A percentile compares a stretch with the other conserved stretches of the same genome.
These are phyloP conservation scores for Drosophila rufa DNA, from an alignment of 1,140 invertebrate genomes.

Conservation along the genomic window DNA sequence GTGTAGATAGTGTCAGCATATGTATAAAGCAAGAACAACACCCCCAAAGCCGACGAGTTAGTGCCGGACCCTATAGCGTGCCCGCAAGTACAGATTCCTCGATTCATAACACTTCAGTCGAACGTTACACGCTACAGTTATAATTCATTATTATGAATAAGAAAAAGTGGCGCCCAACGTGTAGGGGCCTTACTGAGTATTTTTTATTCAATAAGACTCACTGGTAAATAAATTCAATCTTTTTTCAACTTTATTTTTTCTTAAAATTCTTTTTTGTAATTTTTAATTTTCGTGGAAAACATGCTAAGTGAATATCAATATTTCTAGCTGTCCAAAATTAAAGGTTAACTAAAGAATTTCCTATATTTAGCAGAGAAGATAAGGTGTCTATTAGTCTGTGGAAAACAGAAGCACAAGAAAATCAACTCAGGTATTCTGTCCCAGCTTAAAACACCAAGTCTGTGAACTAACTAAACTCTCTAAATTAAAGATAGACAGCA, in stretches of 20 bases:
- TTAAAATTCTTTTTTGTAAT: not conserved
- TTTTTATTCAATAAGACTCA: constrained; percentile 3
- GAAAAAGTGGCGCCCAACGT: too few relatives aligned
- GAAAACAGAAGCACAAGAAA: not conserved
- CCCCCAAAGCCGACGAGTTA: too few relatives aligned
- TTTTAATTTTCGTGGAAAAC: not conserved
- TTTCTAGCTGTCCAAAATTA: constrained; percentile 4
- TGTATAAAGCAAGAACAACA: too few relatives aligned
- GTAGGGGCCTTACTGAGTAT: too few relatives aligned
- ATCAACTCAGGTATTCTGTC: too few relatives aligned
- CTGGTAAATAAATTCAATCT: constrained; percentile 6
- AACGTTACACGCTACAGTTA: too few relatives aligned
- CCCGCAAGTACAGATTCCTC: too few relatives aligned
- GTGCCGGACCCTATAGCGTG: too few relatives aligned
- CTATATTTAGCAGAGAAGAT: constrained; percentile 3
- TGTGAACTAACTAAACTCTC: not conserved
- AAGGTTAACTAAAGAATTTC: not conserved
- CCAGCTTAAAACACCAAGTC: too few relatives aligned
- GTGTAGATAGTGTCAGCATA: too few relatives aligned
- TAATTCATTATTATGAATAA: too few relatives aligned
- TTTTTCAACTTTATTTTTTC: constrained; percentile 4
- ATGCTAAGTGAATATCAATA: constrained; percentile 2
- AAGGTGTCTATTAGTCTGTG: not conserved
- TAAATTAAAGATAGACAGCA: not conserved
- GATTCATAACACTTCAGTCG: too few relatives aligned